Percentiles rank a stretch among this genome's conserved stretches.
Evolutionary conservation across 2,113 vertebrate genomes (phyloP).

Genomic region (Cromileptes altivelis): DNA sequence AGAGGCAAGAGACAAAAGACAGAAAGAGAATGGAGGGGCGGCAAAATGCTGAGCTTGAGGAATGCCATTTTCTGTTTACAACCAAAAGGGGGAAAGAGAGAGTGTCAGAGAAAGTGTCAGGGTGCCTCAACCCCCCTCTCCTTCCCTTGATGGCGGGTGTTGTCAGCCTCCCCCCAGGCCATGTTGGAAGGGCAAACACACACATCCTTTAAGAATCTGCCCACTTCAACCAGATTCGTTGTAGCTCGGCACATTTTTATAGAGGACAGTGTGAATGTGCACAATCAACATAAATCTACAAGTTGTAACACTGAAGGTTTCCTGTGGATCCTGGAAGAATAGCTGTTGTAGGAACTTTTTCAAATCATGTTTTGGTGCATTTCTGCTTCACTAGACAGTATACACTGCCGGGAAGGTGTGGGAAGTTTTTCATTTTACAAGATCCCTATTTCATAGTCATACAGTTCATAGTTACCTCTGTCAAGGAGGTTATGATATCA

Average conservation of each 20-base stretch:
- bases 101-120: conserved; percentile 74
- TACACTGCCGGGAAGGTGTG: neutral
- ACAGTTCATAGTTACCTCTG: too few species aligned
- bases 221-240: conserved; percentile 50
- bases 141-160: conserved; percentile 57
- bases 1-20: conserved; percentile 57
- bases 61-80: conserved; percentile 79
- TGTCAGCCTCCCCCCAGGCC: conserved; percentile 64
- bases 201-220: conserved; percentile 73
- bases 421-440: neutral
- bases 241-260: conserved; percentile 58
- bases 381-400: conserved; percentile 37
- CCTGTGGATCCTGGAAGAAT: conserved; percentile 45
- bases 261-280: conserved; percentile 60
- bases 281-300: conserved; percentile 51
- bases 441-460: neutral
- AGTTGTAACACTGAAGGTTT: conserved; percentile 36
- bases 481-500: too few species aligned
- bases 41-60: conserved; percentile 74
- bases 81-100: conserved; percentile 62
- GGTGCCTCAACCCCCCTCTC: conserved; percentile 23
- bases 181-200: conserved; percentile 64
- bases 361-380: conserved; percentile 25
- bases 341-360: conserved; percentile 49
- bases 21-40: conserved; percentile 51